Conservation (phyloP, 2,113 vertebrate species). For the Periophthalmus modestus region DNA sequence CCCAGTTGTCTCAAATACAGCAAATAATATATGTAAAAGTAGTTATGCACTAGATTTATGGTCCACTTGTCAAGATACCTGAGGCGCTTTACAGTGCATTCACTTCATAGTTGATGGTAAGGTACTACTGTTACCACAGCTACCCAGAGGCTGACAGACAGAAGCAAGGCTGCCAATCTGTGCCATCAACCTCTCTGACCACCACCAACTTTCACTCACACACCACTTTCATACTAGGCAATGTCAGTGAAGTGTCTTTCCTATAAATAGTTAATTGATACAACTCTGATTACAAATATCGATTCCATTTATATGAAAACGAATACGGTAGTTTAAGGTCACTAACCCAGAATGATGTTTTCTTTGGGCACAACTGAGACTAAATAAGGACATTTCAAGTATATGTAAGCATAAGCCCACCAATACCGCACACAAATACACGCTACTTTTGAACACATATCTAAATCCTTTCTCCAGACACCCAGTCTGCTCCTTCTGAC, state of each 20-base stretch:
- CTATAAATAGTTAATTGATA: not conserved
- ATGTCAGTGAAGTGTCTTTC: too few relatives aligned
- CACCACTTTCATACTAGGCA: too few relatives aligned
- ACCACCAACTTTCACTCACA: too few relatives aligned
- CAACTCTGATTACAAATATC: not conserved
- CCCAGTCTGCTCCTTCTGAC: constrained; percentile 26
- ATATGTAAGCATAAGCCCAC: not conserved
- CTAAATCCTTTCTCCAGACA: constrained; percentile 19
- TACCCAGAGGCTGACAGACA: too few relatives aligned
- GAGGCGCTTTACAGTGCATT: too few relatives aligned
- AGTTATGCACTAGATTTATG: too few relatives aligned
- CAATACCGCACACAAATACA: not conserved
- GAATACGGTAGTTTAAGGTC: not conserved
- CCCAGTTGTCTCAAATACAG: not conserved
- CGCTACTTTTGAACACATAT: constrained; percentile 19
- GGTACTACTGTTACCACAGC: too few relatives aligned
- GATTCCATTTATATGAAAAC: not conserved
- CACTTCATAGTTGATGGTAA: too few relatives aligned
- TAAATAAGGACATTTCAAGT: not conserved
- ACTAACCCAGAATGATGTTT: not conserved
- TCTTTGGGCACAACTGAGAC: not conserved
- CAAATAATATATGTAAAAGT: not conserved
- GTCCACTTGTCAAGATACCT: too few relatives aligned
- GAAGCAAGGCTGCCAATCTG: too few relatives aligned
- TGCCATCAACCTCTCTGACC: too few relatives aligned